phyloP scores from a whole-genome alignment of 2,888 invertebrate species.

The Agriotes lineatus region DNA sequence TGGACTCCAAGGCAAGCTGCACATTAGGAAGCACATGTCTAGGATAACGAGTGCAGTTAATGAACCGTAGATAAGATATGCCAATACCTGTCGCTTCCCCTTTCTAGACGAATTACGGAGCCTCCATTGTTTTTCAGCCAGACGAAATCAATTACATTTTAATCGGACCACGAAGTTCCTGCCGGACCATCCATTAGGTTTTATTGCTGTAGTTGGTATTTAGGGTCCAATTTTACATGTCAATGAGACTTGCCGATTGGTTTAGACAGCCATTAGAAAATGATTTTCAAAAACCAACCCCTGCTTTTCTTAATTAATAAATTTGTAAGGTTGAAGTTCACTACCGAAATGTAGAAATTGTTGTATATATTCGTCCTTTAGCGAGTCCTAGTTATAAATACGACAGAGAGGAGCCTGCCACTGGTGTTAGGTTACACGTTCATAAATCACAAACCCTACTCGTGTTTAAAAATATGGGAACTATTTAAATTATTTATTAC shows the following conservation, averaged over 20 bases:
- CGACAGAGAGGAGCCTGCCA: constrained; percentile 18
- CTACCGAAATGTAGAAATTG: not conserved
- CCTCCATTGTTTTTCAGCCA: constrained; percentile 10
- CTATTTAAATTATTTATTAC: constrained; percentile 38
- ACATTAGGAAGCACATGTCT: constrained; percentile 52
- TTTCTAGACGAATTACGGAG: constrained; percentile 15
- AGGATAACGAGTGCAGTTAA: constrained; percentile 50
- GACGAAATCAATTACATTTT: constrained; percentile 5
- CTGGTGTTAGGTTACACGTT: constrained; percentile 27
- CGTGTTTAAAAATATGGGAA: constrained; percentile 31
- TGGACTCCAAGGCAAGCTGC: constrained; percentile 49
- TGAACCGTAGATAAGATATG: constrained; percentile 44
- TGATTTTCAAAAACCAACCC: no score
- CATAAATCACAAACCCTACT: constrained; percentile 36
- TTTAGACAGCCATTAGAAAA: no score
- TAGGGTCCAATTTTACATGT: not conserved
- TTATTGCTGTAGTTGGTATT: not conserved
- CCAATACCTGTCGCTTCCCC: constrained; percentile 29
- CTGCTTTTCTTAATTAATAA: no score
- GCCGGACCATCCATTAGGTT: not conserved
- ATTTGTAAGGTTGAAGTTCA: no score
- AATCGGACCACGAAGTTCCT: constrained; percentile 7
- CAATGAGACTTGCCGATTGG: not conserved
- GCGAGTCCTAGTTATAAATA: constrained; percentile 28
- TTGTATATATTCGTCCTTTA: not conserved